Evolutionary conservation across 2,113 vertebrate genomes (phyloP), one percentile per base, ranked within the genome.

Genomic region (Tyrannus savana): DNA sequence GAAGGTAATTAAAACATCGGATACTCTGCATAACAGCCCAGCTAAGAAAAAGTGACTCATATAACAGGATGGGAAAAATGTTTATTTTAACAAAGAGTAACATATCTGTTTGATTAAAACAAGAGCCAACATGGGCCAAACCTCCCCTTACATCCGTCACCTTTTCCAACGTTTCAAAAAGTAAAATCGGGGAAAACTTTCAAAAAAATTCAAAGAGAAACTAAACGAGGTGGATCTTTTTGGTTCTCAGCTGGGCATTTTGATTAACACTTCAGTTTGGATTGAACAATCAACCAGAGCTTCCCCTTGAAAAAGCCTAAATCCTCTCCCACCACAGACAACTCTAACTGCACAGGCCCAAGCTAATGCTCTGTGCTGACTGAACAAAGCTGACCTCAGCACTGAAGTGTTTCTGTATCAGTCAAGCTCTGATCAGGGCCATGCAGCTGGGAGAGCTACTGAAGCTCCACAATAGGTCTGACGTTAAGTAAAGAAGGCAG

Each of bases 11-110:
- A 94, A 96, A 95, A 88, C 75, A 90, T 4, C 71, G 66, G 63
- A 60, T 60, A 89, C 41, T 50, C 72, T 35, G 84, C 84, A 68
- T 73, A 94, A 37, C 81, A 93, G 82, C 47, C 64, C 67, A 47
- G 85, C 10, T 39, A 84, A 94, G 93, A 93, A 95, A 92, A 91
- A 94, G 1, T 81, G 92, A 97, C 75, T 92, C 85, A 86, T 83
- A 6, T 9, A 90, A 83, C 59, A 94, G 72, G 68, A 90, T 22
- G 41, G 52, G 64, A 19, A 62, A 94, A 80, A 91, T 41, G 46
- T 93, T 95, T 91, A 82, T 77, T 85, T 87, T 88, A 91, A 87
- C 56, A 60, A 24, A 58, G 75, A 79, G 68, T 56, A 88, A 92
- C 74, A 30, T 44, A 85, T 52, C 55, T 59, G 33, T 85, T 90